Percentiles rank a stretch among this genome's conserved stretches.
Evolutionary conservation across 2,113 vertebrate genomes (phyloP).

Genomic region (Camelus bactrianus): DNA sequence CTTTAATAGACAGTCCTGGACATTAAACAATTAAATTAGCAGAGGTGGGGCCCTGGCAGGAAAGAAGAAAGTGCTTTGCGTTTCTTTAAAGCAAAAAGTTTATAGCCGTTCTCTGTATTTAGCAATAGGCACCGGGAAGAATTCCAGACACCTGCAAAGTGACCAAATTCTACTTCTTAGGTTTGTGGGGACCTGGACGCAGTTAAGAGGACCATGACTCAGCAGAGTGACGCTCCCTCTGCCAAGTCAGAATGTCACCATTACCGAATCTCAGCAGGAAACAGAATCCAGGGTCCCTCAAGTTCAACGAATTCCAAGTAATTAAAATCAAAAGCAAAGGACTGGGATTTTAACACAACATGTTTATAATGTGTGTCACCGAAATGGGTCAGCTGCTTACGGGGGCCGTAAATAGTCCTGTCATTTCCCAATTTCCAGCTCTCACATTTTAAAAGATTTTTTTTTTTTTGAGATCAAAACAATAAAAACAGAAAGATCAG

Average conservation of each 20-base stretch:
- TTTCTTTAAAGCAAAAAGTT: constrained; percentile 61
- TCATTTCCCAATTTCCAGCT: constrained; percentile 78
- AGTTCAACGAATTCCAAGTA: constrained; percentile 69
- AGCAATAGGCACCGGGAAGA: constrained; percentile 53
- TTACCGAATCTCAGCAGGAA: constrained; percentile 61
- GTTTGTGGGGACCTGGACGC: constrained; percentile 60
- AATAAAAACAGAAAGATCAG: constrained; percentile 84
- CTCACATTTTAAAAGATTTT: constrained; percentile 76
- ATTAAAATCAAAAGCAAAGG: constrained; percentile 73
- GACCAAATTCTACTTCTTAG: constrained; percentile 59
- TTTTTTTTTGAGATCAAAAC: constrained; percentile 85
- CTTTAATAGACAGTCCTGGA: neutral
- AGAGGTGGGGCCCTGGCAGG: neutral
- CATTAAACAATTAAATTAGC: neutral
- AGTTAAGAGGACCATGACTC: constrained; percentile 78
- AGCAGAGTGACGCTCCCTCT: constrained; percentile 29
- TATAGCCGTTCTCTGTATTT: constrained; percentile 49
- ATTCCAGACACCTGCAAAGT: constrained; percentile 81
- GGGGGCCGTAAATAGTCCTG: constrained; percentile 75
- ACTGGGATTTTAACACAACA: constrained; percentile 64
- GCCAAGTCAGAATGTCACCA: constrained; percentile 73
- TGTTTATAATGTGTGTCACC: constrained; percentile 77
- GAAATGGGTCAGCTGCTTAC: constrained; percentile 69
- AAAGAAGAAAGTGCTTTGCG: constrained; percentile 44
- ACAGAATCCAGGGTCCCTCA: constrained; percentile 55